phyloP scores from a whole-genome alignment of 2,797 vertebrate species.

The Xenops minutus region DNA sequence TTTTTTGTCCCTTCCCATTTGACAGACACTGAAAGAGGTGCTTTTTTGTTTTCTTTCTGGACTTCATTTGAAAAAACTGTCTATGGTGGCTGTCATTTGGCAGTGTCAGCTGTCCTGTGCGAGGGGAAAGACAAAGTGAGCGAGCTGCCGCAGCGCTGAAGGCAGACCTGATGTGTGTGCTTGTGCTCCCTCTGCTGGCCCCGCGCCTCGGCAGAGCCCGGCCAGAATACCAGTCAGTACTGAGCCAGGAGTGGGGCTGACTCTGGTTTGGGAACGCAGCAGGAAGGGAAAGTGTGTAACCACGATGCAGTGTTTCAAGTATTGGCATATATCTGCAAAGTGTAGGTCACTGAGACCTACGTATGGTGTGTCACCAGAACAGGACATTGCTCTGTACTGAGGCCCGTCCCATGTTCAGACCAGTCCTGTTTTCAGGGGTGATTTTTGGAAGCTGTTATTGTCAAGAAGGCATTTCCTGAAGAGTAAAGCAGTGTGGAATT shows the following conservation, averaged over 20 bases:
- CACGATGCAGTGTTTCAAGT: background rate
- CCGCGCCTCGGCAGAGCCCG: background rate
- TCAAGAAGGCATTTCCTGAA: background rate
- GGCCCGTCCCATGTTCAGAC: fast-evolving
- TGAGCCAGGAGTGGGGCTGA: background rate
- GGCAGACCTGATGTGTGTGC: background rate
- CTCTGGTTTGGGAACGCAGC: background rate
- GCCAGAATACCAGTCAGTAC: background rate
- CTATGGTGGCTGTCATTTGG: background rate
- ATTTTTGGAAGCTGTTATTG: background rate
- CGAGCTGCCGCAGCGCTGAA: background rate
- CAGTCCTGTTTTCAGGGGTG: background rate
- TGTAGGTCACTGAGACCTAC: background rate
- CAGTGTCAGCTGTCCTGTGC: background rate
- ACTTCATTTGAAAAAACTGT: background rate
- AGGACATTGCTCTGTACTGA: background rate
- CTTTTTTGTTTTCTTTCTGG: background rate
- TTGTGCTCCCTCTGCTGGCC: conserved; percentile 16
- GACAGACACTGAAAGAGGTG: background rate
- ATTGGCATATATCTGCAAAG: background rate
- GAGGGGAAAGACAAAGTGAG: background rate
- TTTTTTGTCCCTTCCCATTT: background rate
- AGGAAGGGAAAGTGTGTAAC: background rate
- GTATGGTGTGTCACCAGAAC: fast-evolving
- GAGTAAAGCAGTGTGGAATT: background rate